phyloP scores from a whole-genome alignment of 2,797 vertebrate genomes.

The Lacerta bilineata region DNA sequence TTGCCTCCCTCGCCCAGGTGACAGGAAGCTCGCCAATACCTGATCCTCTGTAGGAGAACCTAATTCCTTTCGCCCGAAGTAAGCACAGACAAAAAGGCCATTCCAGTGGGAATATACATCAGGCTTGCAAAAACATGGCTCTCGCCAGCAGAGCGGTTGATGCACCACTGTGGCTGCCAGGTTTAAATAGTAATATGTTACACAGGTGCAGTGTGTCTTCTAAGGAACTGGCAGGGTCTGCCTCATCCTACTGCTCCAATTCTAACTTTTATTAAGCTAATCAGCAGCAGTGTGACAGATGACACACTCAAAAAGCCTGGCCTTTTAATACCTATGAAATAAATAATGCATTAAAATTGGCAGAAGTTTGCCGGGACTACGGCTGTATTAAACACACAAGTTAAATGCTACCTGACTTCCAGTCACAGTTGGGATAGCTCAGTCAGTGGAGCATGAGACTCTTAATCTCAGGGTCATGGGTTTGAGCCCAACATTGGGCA shows the following conservation, averaged over 20 bases:
- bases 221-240: neutral
- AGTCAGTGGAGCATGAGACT: too few species aligned
- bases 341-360: neutral
- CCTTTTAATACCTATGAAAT: neutral
- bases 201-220: neutral
- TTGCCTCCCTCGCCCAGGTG: neutral
- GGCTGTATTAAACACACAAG: neutral
- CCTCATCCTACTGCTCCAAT: neutral
- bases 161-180: neutral
- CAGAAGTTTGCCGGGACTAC: neutral
- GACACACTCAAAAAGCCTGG: neutral
- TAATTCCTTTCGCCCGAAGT: neutral
- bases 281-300: neutral
- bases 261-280: conserved; percentile 7
- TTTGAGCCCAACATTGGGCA: too few species aligned
- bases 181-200: neutral
- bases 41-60: neutral
- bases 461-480: too few species aligned
- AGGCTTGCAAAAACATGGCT: neutral
- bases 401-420: neutral
- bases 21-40: neutral
- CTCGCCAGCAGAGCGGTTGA: neutral
- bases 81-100: neutral
- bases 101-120: too few species aligned
- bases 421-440: too few species aligned